Conservation (phyloP, 92 coral and sea anemone genomes). For the Epizoanthus rinbou region DNA sequence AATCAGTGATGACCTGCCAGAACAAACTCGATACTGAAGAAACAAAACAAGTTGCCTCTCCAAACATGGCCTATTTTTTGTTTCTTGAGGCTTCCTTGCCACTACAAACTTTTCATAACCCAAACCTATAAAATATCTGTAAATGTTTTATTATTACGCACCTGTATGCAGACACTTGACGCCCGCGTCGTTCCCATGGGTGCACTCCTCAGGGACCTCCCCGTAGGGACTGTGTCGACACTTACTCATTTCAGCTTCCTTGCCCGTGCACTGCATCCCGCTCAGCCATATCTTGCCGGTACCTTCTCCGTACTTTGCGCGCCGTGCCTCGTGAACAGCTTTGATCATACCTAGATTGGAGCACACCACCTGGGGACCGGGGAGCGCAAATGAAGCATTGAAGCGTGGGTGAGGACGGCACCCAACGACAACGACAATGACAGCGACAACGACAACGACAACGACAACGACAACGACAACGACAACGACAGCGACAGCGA, state of each 20-base stretch:
- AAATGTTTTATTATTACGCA: background rate
- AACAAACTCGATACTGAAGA: background rate
- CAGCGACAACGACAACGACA: too few relatives aligned
- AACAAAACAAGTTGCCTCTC: too few relatives aligned
- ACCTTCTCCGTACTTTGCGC: conserved; percentile 83
- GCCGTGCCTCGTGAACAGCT: conserved; percentile 75
- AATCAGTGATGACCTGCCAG: too few relatives aligned
- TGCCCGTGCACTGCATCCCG: conserved; percentile 70
- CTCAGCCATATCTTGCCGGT: conserved; percentile 80
- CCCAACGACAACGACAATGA: too few relatives aligned
- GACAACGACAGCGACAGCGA: too few relatives aligned
- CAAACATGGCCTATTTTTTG: too few relatives aligned
- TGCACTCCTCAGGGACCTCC: conserved; percentile 57
- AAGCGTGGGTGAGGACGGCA: too few relatives aligned
- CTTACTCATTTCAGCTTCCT: conserved; percentile 54
- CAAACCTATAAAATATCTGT: too few relatives aligned
- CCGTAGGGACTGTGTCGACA: conserved; percentile 77
- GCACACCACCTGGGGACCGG: conserved; percentile 63
- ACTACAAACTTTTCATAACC: too few relatives aligned
- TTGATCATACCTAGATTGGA: conserved; percentile 76
- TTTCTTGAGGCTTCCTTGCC: too few relatives aligned
- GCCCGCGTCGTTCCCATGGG: conserved; percentile 82
- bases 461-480: too few relatives aligned
- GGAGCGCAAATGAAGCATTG: background rate
- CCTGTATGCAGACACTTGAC: conserved; percentile 84